Evolutionary conservation across 2,888 invertebrate species (phyloP).

Genomic region (Clitarchus hookeri): DNA sequence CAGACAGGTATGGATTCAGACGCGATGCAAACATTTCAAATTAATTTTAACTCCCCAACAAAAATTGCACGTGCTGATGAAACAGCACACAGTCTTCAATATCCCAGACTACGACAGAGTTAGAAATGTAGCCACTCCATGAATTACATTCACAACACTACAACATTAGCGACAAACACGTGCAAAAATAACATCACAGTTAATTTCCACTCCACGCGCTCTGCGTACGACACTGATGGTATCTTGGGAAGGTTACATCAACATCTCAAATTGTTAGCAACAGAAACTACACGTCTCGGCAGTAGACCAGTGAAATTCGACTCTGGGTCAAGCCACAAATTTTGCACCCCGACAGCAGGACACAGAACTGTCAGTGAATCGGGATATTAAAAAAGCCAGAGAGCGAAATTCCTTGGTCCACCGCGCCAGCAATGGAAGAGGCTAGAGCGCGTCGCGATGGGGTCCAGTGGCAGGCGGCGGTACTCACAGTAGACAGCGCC

Average conservation of each 20-base stretch:
- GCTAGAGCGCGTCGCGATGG: no score
- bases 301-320: not conserved
- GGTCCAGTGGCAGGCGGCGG: slow-evolving; percentile 33
- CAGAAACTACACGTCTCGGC: not conserved
- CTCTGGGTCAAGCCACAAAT: not conserved
- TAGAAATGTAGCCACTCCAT: not conserved
- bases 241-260: not conserved
- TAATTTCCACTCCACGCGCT: not conserved
- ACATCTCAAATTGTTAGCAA: not conserved
- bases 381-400: not conserved
- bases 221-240: not conserved
- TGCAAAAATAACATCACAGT: not conserved
- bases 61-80: no score
- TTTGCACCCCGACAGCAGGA: no score
- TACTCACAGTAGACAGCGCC: slow-evolving; percentile 59
- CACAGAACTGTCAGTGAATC: no score
- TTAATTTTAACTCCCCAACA: no score
- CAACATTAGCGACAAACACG: not conserved
- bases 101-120: no score
- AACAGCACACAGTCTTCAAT: no score
- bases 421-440: not conserved
- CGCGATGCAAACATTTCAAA: not conserved
- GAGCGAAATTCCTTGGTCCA: not conserved
- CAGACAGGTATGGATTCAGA: not conserved
- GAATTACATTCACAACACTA: not conserved